Conservation (phyloP, 2,888 invertebrate species). For the Panorpa germanica region DNA sequence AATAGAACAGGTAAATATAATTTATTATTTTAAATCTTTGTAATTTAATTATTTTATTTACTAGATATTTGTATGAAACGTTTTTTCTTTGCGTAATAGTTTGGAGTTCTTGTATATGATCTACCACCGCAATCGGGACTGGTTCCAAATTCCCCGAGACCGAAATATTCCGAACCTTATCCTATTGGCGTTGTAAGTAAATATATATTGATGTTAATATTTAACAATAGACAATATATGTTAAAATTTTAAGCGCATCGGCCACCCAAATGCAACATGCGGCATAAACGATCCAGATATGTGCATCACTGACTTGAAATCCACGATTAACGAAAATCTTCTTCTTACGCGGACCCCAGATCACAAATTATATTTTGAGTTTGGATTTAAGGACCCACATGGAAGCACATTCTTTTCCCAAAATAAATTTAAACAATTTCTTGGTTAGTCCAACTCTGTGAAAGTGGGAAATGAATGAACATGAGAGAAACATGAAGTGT, state of each 20-base stretch:
- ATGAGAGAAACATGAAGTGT: too few species aligned
- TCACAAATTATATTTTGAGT: conserved; percentile 16
- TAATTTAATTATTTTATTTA: too few species aligned
- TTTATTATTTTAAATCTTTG: too few species aligned
- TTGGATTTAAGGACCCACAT: conserved; percentile 15
- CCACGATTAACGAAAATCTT: too few species aligned
- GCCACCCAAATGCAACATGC: conserved; percentile 17
- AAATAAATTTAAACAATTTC: conserved; percentile 16
- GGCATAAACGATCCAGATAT: conserved; percentile 10
- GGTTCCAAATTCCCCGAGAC: too few species aligned
- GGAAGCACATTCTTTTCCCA: conserved; percentile 15
- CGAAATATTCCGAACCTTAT: conserved; percentile 12
- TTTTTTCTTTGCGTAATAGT: too few species aligned
- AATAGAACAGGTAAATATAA: conserved; percentile 5
- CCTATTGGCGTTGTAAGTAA: conserved; percentile 12
- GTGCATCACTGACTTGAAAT: conserved; percentile 15
- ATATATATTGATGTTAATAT: background rate
- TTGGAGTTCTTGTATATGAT: too few species aligned
- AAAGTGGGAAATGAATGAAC: too few species aligned
- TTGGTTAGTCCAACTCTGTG: too few species aligned
- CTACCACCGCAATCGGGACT: too few species aligned
- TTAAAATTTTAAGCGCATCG: conserved; percentile 12
- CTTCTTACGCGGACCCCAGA: too few species aligned
- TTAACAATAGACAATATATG: background rate
- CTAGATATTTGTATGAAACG: too few species aligned